Evolutionary conservation across 1,140 invertebrate species (phyloP), one percentile per base, ranked within the genome.

Genomic region (Musca vetustissima): DNA sequence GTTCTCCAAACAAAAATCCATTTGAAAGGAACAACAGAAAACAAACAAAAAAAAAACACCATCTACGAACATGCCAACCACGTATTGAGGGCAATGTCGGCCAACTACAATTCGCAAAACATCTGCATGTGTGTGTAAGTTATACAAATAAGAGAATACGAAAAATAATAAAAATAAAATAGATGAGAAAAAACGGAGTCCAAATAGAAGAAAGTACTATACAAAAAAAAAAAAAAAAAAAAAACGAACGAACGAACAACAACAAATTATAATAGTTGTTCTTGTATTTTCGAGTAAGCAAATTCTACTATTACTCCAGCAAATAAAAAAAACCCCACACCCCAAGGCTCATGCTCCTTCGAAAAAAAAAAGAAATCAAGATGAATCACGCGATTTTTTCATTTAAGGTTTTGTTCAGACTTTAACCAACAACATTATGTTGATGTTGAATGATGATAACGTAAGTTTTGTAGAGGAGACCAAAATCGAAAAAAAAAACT

Each of bases 301-400:
- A 43, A 43, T 43, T 43, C 36, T 43, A 13, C 36, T 43, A 43
- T 43, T 43, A 43, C 36, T 43, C 36, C 36, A 43, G 6, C 11
- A 9, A n/a, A n/a, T n/a, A n/a, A n/a, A n/a, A n/a, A n/a, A n/a
- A 43, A 4, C 36, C 3, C 28, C 28, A 28, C n/a, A 28, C 28
- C 8, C 28, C 9, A 43, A 59, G 55, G 55, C 53, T 36, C 28
- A 3, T 61, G 53, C 53, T 61, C 36, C 36, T 13, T 11, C 36
- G 11, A n/a, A 21, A 28, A 28, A 28, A 28, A 28, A 28, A 28
- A 8, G 8, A 28, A 61, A 61, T 61, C 57, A 61, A 61, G 57
- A 61, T 61, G 57, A 61, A 61, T 61, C 57, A 61, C 57, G 57
- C 57, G 57, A 61, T 36, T 43, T 61, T n/a, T 61, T 43, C 36